These are phyloP conservation scores for Heliopora coerulea DNA, from an alignment of 92 coral and sea anemone species.

Conservation along the genomic window DNA sequence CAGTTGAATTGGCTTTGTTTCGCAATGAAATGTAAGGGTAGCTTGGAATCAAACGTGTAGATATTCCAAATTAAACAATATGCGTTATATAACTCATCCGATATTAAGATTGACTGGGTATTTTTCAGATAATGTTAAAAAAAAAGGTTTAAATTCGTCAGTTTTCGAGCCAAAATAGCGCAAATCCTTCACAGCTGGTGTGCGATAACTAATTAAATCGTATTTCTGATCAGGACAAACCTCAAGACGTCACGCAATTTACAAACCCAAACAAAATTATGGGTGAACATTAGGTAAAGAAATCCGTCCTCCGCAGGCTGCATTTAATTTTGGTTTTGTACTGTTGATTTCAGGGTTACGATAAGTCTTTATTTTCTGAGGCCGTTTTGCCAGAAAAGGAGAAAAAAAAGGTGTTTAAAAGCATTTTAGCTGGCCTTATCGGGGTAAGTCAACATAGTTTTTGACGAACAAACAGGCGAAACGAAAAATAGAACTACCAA, in stretches of 20 bases:
- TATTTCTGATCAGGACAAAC: not conserved
- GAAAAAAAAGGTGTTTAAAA: conserved; percentile 70
- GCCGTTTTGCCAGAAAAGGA: conserved; percentile 60
- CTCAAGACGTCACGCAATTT: not conserved
- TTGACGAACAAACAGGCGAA: no score
- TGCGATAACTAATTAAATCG: not conserved
- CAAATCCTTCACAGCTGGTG: not conserved
- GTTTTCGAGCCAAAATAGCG: no score
- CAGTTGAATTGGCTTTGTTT: no score
- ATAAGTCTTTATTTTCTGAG: conserved; percentile 58
- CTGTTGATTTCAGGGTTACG: conserved; percentile 53
- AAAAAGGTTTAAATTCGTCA: no score
- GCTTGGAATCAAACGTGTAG: no score
- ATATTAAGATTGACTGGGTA: no score
- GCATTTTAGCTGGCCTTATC: conserved; percentile 64
- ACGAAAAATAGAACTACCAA: no score
- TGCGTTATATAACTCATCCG: no score
- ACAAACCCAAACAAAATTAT: not conserved
- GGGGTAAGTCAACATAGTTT: conserved; percentile 65
- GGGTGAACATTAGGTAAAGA: no score
- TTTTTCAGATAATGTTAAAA: no score
- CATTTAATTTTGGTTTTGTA: not conserved
- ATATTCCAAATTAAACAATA: no score
- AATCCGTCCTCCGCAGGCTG: not conserved
- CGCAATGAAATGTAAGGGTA: no score